Conservation (phyloP, 2,797 vertebrate species). For the Myotis vivesi region DNA sequence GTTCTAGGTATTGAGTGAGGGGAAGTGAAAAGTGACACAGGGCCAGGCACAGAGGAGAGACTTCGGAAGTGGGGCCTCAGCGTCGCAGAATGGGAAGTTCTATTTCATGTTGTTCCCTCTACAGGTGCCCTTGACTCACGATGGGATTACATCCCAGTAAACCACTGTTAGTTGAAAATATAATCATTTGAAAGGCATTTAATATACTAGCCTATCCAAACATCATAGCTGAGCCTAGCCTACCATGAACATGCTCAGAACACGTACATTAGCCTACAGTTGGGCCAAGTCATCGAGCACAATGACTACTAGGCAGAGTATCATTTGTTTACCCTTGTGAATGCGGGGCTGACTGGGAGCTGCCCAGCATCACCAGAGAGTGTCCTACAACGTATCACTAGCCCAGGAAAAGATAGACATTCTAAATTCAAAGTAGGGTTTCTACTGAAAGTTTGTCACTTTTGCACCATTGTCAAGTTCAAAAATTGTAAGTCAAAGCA, state of each 20-base stretch:
- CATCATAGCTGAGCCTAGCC: not conserved
- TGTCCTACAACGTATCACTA: not conserved
- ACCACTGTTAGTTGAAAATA: not conserved
- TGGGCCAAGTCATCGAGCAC: not conserved
- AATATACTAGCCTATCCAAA: not conserved
- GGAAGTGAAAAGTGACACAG: not conserved
- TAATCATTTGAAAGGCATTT: not conserved
- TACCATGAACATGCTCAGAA: not conserved
- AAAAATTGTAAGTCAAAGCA: not conserved
- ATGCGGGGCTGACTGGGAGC: no score
- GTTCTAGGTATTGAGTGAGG: not conserved
- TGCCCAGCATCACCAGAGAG: not conserved
- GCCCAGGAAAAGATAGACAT: not conserved
- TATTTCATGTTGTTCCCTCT: not conserved
- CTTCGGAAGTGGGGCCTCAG: not conserved
- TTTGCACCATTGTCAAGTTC: not conserved
- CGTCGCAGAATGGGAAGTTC: not conserved
- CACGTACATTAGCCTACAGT: not conserved
- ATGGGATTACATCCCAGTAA: not conserved
- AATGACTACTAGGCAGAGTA: accelerated
- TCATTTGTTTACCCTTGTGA: not conserved
- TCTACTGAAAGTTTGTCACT: not conserved
- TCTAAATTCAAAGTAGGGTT: not conserved
- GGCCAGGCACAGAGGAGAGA: not conserved
- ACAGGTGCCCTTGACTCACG: not conserved